phyloP scores from a whole-genome alignment of 1,140 invertebrate genomes.

The Aphis craccivora region DNA sequence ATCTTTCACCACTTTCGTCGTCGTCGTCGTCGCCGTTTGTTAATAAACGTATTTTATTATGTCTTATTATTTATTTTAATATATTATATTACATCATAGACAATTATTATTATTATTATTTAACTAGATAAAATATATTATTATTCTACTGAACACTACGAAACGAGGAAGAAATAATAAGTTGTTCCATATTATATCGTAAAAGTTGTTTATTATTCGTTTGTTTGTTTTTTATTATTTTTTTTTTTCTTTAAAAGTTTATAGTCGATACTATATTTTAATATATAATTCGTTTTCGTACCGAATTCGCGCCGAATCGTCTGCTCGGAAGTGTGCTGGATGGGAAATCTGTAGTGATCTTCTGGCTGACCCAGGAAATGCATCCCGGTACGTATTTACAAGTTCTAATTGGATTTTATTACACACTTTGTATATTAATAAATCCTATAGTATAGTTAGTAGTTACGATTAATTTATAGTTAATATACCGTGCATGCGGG shows the following conservation, averaged over 20 bases:
- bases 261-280: neutral
- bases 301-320: neutral
- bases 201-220: constrained; percentile 7
- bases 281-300: neutral
- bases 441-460: neutral
- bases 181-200: neutral
- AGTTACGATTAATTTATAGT: constrained; percentile 25
- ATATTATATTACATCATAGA: neutral
- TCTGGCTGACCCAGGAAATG: constrained; percentile 39
- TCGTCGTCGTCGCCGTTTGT: neutral
- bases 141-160: neutral
- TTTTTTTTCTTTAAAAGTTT: neutral
- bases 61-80: neutral
- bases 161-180: neutral
- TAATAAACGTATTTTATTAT: neutral
- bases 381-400: constrained; percentile 48
- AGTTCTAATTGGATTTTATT: constrained; percentile 27
- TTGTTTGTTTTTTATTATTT: neutral
- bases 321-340: neutral
- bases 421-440: neutral
- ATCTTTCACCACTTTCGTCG: constrained; percentile 13
- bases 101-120: neutral
- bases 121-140: neutral
- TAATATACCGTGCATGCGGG: neutral
- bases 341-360: neutral